phyloP scores from a whole-genome alignment of 2,797 vertebrate species.

The Liasis olivaceus region DNA sequence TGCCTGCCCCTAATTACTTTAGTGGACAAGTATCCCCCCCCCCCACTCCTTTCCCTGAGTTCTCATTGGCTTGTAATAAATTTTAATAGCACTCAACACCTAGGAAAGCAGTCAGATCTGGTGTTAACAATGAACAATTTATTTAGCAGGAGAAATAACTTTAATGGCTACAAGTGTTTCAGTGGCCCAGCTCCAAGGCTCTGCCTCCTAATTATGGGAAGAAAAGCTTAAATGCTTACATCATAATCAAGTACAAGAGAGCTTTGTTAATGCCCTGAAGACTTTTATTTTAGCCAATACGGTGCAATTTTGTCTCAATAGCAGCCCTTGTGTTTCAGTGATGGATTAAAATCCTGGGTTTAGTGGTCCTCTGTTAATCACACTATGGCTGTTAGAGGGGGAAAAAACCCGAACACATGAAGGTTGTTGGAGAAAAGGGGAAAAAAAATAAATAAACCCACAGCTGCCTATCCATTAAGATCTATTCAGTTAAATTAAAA shows the following conservation, averaged over 20 bases:
- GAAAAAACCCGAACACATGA: rapidly evolving
- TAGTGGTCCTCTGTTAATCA: not conserved
- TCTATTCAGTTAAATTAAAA: not conserved
- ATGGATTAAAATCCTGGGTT: not conserved
- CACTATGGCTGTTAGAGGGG: not conserved
- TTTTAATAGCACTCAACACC: not conserved
- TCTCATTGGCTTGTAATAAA: conserved; percentile 3
- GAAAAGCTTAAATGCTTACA: not conserved
- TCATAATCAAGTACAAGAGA: not conserved
- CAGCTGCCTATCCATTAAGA: not conserved
- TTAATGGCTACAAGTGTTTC: not conserved
- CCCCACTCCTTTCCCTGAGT: not conserved
- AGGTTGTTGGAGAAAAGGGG: not conserved
- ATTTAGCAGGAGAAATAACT: not conserved
- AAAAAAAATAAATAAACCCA: not conserved
- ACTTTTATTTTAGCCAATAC: not conserved
- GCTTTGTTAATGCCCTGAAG: not conserved
- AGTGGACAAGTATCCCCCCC: not conserved
- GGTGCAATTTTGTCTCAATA: not conserved
- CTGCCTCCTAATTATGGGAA: not conserved
- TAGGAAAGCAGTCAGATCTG: not conserved
- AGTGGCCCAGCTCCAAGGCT: not conserved
- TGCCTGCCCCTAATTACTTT: not conserved
- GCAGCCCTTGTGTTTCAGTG: not conserved
- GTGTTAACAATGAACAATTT: not conserved